A percentile compares a stretch with the other conserved stretches of the same genome.
These are phyloP conservation scores for Lepilemur septentrionalis DNA, from an alignment of 2,797 vertebrate genomes.

Conservation along the genomic window DNA sequence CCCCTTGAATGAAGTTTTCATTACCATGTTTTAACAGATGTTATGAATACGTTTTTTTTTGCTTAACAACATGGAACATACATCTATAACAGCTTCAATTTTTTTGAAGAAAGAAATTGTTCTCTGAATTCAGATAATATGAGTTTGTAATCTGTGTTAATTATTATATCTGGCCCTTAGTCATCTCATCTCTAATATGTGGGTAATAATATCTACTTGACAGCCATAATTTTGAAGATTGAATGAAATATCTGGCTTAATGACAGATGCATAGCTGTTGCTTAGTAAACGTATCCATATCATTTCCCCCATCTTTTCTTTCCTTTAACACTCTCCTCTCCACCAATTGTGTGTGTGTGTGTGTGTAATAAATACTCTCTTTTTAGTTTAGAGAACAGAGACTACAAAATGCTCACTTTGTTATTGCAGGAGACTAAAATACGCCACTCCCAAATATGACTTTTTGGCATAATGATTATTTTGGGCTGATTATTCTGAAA, in stretches of 20 bases:
- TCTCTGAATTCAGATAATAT: not conserved
- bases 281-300: not conserved
- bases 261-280: not conserved
- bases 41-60: not conserved
- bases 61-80: not conserved
- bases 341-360: not conserved
- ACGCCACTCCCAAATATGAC: not conserved
- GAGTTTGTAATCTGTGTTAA: not conserved
- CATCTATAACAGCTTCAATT: not conserved
- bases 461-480: not conserved
- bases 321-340: not conserved
- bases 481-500: not conserved
- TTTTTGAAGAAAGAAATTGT: not conserved
- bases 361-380: not conserved
- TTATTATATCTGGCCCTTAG: not conserved
- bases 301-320: not conserved
- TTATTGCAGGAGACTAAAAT: not conserved
- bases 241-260: not conserved
- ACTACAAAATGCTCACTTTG: not conserved
- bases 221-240: not conserved
- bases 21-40: not conserved
- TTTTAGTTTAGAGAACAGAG: not conserved
- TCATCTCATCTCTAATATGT: not conserved
- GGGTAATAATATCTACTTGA: not conserved
- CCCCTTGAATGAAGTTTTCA: too few relatives aligned